Conservation (phyloP, 2,113 vertebrate species). For the Tretioscincus oriximinensis region DNA sequence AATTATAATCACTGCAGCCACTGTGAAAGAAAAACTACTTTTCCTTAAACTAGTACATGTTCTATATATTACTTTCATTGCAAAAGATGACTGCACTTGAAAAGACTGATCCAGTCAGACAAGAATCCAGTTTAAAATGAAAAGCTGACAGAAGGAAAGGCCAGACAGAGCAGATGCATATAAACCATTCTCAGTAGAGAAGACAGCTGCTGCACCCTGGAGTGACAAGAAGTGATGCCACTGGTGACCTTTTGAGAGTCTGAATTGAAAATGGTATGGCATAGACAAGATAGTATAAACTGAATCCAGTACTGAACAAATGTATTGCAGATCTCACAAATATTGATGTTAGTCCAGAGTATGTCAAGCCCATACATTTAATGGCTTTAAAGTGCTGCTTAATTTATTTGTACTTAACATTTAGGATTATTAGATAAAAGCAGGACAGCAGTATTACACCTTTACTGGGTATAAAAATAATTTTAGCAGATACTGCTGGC, state of each 20-base stretch:
- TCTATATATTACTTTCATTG: neutral
- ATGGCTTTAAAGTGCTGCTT: neutral
- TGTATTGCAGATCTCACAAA: neutral
- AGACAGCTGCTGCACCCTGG: neutral
- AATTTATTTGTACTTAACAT: neutral
- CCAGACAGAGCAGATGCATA: neutral
- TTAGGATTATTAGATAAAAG: neutral
- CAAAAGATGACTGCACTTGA: fast-evolving
- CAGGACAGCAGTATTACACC: too few species aligned
- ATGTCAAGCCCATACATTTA: neutral
- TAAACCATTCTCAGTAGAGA: neutral
- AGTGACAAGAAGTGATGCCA: neutral
- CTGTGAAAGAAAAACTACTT: neutral
- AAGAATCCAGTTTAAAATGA: neutral
- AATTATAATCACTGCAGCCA: too few species aligned
- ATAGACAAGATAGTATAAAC: neutral
- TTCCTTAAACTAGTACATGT: neutral
- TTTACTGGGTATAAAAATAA: too few species aligned
- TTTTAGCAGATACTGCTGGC: too few species aligned
- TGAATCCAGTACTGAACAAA: neutral
- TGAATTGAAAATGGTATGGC: neutral
- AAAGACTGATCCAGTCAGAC: neutral
- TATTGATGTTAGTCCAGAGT: neutral
- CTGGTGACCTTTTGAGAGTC: neutral
- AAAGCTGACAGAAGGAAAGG: neutral